Conservation (phyloP, 2,113 vertebrate genomes). For the Alexandromys fortis region DNA sequence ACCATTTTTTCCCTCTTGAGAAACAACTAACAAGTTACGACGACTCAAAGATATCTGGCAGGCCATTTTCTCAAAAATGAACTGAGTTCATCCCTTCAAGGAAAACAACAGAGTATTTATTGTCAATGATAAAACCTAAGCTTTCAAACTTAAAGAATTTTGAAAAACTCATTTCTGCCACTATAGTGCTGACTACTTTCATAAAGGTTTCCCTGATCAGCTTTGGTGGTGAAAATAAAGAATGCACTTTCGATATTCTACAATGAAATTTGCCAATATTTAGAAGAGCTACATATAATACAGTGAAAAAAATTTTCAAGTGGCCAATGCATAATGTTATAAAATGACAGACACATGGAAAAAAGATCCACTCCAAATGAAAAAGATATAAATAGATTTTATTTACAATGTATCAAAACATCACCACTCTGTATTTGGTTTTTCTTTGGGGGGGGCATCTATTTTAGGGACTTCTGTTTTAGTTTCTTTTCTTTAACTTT, state of each 20-base stretch:
- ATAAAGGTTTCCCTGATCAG: too few species aligned
- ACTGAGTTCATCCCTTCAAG: constrained; percentile 31
- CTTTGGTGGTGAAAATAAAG: too few species aligned
- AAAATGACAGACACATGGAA: constrained; percentile 16
- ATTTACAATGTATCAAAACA: constrained; percentile 38
- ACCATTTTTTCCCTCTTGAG: constrained; percentile 48
- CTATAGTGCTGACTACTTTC: too few species aligned
- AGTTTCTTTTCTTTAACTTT: background rate
- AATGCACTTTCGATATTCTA: too few species aligned
- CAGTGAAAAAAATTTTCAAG: constrained; percentile 25
- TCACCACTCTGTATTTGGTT: background rate
- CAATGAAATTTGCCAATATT: too few species aligned
- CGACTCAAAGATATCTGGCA: background rate
- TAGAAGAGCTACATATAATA: background rate
- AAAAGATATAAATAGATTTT: constrained; percentile 40
- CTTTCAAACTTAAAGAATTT: too few species aligned
- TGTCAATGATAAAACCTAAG: too few species aligned
- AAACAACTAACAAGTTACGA: constrained; percentile 39
- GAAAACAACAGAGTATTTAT: constrained; percentile 10
- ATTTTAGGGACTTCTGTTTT: background rate
- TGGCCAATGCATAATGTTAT: background rate
- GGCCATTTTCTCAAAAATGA: constrained; percentile 49
- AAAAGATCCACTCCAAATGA: constrained; percentile 32
- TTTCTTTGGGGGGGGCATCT: background rate
- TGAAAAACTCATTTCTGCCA: too few species aligned